Evolutionary conservation across 1,140 invertebrate genomes (phyloP).

Genomic region (Saccostrea cuccullata): DNA sequence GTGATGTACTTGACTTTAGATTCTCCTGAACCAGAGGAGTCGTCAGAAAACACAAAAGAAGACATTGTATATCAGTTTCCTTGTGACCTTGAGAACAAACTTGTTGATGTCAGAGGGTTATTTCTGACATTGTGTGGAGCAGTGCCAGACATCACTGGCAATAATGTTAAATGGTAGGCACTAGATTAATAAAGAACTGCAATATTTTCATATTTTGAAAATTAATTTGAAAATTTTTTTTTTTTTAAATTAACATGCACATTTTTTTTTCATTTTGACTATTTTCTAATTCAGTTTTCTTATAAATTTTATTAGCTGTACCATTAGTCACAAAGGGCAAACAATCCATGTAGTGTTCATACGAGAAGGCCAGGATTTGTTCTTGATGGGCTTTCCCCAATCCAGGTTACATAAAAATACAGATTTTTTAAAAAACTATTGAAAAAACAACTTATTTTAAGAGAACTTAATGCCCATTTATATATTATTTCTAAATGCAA

Average conservation of each 20-base stretch:
- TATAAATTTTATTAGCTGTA: conserved; percentile 53
- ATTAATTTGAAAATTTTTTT: too few species aligned
- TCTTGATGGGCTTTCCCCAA: conserved; percentile 58
- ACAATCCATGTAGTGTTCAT: conserved; percentile 59
- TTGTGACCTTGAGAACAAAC: conserved; percentile 67
- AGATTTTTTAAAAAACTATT: background rate
- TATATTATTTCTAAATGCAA: background rate
- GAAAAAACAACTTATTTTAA: background rate
- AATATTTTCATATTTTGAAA: too few species aligned
- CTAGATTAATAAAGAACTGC: too few species aligned
- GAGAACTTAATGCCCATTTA: background rate
- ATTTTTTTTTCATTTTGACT: background rate
- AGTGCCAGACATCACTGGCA: conserved; percentile 72
- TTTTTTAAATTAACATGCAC: background rate
- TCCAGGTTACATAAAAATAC: conserved; percentile 56
- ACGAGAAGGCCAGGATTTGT: conserved; percentile 59
- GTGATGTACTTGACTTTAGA: conserved; percentile 71
- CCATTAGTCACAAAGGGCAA: conserved; percentile 48
- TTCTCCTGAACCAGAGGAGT: background rate
- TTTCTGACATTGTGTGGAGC: conserved; percentile 77
- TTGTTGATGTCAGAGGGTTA: conserved; percentile 75
- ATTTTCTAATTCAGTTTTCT: background rate
- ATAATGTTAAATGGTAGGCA: conserved; percentile 57
- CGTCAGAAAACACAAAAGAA: conserved; percentile 54
- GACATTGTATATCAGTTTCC: conserved; percentile 76